Base-by-base conservation (phyloP, 2,888 invertebrate species). In the Eupithecia abbreviata region DNA sequence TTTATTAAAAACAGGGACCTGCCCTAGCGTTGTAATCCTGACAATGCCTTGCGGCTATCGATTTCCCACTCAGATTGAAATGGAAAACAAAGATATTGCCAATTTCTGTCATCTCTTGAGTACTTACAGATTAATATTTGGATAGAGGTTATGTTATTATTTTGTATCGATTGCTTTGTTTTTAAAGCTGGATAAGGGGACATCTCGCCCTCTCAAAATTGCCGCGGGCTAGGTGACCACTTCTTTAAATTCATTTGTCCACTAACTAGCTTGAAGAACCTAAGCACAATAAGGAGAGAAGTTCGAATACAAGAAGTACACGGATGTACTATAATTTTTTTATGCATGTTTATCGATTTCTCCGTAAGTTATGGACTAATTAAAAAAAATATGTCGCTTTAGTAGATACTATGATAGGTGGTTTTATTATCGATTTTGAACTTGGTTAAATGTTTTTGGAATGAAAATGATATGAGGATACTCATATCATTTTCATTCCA, bases 21-120 rank as follows among this genome's bases (percentile, higher is more conserved):
- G 77, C 87, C 86, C 90, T 84, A 79, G 72, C 82, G 74, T 81
- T 84, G 88, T 90, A 88, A 90, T 90, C 89, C 87, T 85, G 86
- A 86, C 87, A 86, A 87, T 86, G 86, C 89, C 93, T 89, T 77
- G 81, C 74, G 91, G 93, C 91, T 82, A 91, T 92, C 90, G 92
- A 93, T 93, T 91, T 90, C 90, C 90, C 87, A 80, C 85, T 82
- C 88, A 89, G 90, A 93, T 93, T 91, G 91, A 88, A 93, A 92
- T 91, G 87, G 90, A 89, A 93, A 93, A 93, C 92, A 92, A 91
- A 89, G 88, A 89, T 90, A 92, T 91, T 89, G 88, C 80, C 88
- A 89, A 88, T 90, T 88, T 86, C 86, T 85, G 80, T 83, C 84
- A 82, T 86, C 83, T 84, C 83, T 30, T 30, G 80, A 71, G 71